Base-by-base conservation (phyloP, 2,888 invertebrate species). In the Sarcophaga variegata region DNA sequence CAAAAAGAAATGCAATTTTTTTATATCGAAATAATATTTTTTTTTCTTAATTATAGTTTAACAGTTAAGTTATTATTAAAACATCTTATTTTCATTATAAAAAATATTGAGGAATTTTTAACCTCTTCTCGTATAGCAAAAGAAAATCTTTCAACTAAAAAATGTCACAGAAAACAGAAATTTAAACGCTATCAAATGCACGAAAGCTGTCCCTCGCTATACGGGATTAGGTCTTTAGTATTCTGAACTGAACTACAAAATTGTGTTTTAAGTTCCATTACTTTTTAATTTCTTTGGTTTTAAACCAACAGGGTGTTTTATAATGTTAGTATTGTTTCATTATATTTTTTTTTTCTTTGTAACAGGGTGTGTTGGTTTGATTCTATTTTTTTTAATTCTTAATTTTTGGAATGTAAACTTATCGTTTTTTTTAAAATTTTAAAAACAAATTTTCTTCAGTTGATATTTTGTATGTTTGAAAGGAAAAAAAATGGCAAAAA, bases 231-330 rank as follows among this genome's bases (percentile, higher is more conserved):
- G 4, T 64, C 10, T 14, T 59, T 45, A 8, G 10, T 3, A 22
- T 62, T 62, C 22, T 0, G 22, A 62, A 62, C 11, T 62, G 62
- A 62, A 62, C 6, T 62, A 22, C 2, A 22, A 20, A 6, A n/a
- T 20, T 20, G 20, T 2, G 17, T 20, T 62, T n/a, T 45, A 27
- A 17, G n/a, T 66, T 80, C 72, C n/a, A 80, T 80, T n/a, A 80
- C 2, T 80, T 80, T 17, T 12, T 10, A 37, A 10, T 37, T 37
- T 37, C 6, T 37, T 37, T 37, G 37, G 8, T 37, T 37, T 37
- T 37, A 2, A 37, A 37, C 10, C 37, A 10, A 59, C 12, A 80
- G 72, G 72, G 17, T 14, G 25, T 72, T 66, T 8, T 0, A 37
- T 37, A 37, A 37, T 37, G 2, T 2, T n/a, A 47, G 47, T 10